Percentiles rank a stretch among this genome's conserved stretches.
phyloP scores from a whole-genome alignment of 2,113 vertebrate species.

The Hemiscyllium ocellatum region DNA sequence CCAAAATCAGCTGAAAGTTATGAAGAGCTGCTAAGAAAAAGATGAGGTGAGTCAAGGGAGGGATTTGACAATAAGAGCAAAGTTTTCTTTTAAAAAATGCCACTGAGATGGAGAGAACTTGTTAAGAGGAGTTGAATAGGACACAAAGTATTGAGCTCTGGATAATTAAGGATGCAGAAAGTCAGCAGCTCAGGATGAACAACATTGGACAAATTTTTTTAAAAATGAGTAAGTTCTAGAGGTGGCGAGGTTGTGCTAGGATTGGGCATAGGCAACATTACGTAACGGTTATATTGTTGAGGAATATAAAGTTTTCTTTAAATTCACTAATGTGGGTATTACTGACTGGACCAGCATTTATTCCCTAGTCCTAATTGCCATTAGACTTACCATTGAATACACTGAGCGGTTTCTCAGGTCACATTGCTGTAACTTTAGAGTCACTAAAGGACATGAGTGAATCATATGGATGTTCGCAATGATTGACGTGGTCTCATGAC shows the following conservation, averaged over 20 bases:
- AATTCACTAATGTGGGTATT: no score
- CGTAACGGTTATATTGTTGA: not conserved
- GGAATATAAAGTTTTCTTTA: not conserved
- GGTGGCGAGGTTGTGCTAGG: not conserved
- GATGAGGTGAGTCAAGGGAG: not conserved
- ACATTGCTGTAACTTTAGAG: no score
- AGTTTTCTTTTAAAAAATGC: not conserved
- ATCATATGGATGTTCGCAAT: no score
- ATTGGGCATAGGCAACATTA: not conserved
- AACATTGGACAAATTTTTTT: not conserved
- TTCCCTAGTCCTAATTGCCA: no score
- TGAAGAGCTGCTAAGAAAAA: not conserved
- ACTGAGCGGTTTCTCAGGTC: no score
- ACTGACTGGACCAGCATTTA: no score
- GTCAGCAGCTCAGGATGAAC: not conserved
- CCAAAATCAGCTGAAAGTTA: not conserved
- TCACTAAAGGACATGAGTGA: no score
- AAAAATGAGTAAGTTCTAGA: not conserved
- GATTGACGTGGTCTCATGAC: no score
- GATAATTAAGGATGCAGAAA: not conserved
- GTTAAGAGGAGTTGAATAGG: not conserved
- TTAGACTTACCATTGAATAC: no score
- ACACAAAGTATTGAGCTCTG: not conserved
- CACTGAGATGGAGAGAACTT: not conserved
- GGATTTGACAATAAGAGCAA: not conserved